Evolutionary conservation across 2,113 vertebrate genomes (phyloP), one percentile per base, ranked within the genome.

Genomic region (Neolamprologus devosi): DNA sequence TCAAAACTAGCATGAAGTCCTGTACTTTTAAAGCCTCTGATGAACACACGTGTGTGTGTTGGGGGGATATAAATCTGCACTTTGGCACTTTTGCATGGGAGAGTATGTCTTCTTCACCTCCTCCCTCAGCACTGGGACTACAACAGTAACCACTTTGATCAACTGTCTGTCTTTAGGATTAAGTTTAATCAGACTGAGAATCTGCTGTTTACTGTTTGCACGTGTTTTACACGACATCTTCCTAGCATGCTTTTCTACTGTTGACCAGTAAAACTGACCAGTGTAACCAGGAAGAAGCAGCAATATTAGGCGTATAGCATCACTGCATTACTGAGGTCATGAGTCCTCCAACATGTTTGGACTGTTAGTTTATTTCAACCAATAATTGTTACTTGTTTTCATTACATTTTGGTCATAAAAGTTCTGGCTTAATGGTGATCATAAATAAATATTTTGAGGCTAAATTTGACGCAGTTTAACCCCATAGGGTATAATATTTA

Each of bases 41-140:
- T 10, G 2, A 78, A 78, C 26, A 37, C 33, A 0, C 4, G 3
- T 0, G 60, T 37, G 60, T 40, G 37, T 49, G 17, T 51, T 30
- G 10, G 16, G 35, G 47, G 11, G 28, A 45, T 84, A 57, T 45
- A 21, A 33, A 40, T 65, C 68, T 23, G 35, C 40, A 73, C 68
- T 3, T 13, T 14, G 7, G 33, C 87, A 80, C 84, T 53, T 85
- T 81, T 89, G 91, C 92, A 93, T 92, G 91, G 78, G 57, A 9
- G 68, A 82, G 33, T 58, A 9, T 5, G 23, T 75, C 58, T 45
- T 21, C 68, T 83, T 55, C 89, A 80, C 83, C 45, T 78, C 26
- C 12, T 78, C 73, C 73, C 10, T 51, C 45, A 78, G 26, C 45
- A 78, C 73, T 30, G 21, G 9, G 8, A 26, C 53, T 54, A 37